A percentile compares a stretch with the other conserved stretches of the same genome.
Conservation (phyloP, 1,140 invertebrate genomes). For the Drosophila yakuba region DNA sequence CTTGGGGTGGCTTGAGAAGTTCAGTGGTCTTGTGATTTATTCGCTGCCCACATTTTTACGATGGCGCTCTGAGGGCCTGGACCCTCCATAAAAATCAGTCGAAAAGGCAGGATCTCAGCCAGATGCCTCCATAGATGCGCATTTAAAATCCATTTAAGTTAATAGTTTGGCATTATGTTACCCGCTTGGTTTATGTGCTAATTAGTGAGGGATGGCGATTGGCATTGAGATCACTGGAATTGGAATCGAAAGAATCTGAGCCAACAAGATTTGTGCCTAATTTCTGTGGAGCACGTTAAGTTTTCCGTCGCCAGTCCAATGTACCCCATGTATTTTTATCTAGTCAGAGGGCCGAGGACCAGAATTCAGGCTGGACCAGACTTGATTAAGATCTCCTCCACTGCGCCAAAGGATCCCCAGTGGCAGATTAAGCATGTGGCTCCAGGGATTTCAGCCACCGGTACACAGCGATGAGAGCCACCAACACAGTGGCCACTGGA, state of each 20-base stretch:
- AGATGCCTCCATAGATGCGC: slow-evolving; percentile 41
- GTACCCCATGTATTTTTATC: slow-evolving; percentile 33
- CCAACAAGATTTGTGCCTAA: slow-evolving; percentile 76
- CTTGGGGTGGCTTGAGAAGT: slow-evolving; percentile 19
- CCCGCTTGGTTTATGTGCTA: slow-evolving; percentile 67
- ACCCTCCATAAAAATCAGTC: slow-evolving; percentile 48
- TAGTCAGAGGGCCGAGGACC: slow-evolving; percentile 41
- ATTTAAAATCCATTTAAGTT: slow-evolving; percentile 76
- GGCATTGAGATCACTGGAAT: slow-evolving; percentile 38
- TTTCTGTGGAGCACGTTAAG: slow-evolving; percentile 75
- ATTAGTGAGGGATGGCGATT: slow-evolving; percentile 55
- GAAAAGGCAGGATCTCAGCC: slow-evolving; percentile 27
- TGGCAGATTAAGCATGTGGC: slow-evolving; percentile 72
- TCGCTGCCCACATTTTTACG: slow-evolving; percentile 68
- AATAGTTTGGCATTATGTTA: slow-evolving; percentile 72
- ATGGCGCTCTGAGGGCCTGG: slow-evolving; percentile 62
- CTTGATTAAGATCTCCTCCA: slow-evolving; percentile 76
- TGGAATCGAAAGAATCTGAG: slow-evolving; percentile 36
- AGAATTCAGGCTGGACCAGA: slow-evolving; percentile 25
- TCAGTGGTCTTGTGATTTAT: slow-evolving; percentile 67
- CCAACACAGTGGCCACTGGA: slow-evolving; percentile 35
- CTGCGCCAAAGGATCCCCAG: slow-evolving; percentile 55
- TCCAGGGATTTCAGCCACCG: slow-evolving; percentile 15
- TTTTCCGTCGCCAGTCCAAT: slow-evolving; percentile 22
- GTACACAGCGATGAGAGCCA: slow-evolving; percentile 5